Percentiles rank a stretch among this genome's conserved stretches.
phyloP scores from a whole-genome alignment of 2,113 vertebrate genomes.

The Fulmarus glacialis region DNA sequence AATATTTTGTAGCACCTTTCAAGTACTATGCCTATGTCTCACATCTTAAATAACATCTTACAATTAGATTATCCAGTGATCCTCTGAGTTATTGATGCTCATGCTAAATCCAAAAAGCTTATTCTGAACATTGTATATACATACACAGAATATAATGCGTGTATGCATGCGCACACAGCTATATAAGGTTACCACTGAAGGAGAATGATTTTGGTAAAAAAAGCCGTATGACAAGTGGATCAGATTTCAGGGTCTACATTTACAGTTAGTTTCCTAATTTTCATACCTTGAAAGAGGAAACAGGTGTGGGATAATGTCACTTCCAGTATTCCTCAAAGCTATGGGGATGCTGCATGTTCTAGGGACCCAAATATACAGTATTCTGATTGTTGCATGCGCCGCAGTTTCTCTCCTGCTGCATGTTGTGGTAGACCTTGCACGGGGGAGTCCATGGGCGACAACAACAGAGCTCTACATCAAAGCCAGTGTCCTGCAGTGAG shows the following conservation, averaged over 20 bases:
- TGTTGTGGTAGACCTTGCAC: background rate
- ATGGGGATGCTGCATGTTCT: rapidly evolving
- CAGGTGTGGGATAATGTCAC: rapidly evolving
- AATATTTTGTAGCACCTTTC: background rate
- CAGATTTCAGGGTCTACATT: background rate
- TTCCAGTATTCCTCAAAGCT: background rate
- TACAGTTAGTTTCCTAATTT: background rate
- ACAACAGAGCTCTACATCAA: background rate
- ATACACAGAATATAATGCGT: background rate
- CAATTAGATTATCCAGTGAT: background rate
- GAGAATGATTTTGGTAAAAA: background rate
- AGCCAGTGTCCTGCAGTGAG: background rate
- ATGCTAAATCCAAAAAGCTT: background rate
- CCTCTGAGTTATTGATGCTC: background rate
- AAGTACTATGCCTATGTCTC: background rate
- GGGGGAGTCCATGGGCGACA: rapidly evolving
- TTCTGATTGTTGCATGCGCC: background rate
- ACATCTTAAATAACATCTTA: background rate
- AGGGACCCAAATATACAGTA: rapidly evolving
- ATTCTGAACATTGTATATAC: background rate
- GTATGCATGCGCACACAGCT: background rate
- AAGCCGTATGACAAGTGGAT: background rate
- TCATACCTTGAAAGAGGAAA: background rate
- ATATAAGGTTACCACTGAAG: background rate
- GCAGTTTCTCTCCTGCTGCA: background rate